Conservation (phyloP, 2,888 invertebrate species). For the Erannis defoliaria region DNA sequence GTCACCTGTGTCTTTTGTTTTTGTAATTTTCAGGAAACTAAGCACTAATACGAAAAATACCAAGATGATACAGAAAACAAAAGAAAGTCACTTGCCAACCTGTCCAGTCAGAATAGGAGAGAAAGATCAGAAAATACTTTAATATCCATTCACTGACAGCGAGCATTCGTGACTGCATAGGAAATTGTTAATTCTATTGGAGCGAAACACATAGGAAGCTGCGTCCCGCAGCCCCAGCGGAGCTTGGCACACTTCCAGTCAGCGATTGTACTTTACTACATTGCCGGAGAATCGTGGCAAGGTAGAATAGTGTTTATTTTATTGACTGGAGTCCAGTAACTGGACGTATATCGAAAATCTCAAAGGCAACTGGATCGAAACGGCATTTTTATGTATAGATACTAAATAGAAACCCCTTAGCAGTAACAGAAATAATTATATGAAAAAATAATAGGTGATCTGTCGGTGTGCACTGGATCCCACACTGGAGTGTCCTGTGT, state of each 20-base stretch:
- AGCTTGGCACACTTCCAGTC: slow-evolving; percentile 78
- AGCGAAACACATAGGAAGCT: slow-evolving; percentile 75
- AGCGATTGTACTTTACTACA: slow-evolving; percentile 76
- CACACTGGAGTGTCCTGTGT: no score
- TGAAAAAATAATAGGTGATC: no score
- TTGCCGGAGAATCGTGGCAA: slow-evolving; percentile 34
- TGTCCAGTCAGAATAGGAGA: slow-evolving; percentile 14
- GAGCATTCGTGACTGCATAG: slow-evolving; percentile 53
- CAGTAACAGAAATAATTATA: no score
- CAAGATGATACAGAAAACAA: background rate
- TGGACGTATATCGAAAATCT: no score
- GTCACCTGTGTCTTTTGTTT: no score
- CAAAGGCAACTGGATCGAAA: background rate
- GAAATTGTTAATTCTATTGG: slow-evolving; percentile 80
- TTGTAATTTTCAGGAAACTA: background rate
- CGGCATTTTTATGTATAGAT: background rate
- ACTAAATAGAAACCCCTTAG: no score
- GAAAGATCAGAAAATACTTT: slow-evolving; percentile 39
- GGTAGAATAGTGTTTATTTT: slow-evolving; percentile 13
- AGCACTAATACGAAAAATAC: no score
- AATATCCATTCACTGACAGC: slow-evolving; percentile 53
- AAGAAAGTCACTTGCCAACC: slow-evolving; percentile 5
- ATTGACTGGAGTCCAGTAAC: no score
- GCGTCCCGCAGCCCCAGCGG: slow-evolving; percentile 55
- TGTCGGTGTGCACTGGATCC: no score